Percentiles rank a stretch among this genome's conserved stretches.
phyloP scores from a whole-genome alignment of 2,113 vertebrate genomes.

The Bothrops jararaca region DNA sequence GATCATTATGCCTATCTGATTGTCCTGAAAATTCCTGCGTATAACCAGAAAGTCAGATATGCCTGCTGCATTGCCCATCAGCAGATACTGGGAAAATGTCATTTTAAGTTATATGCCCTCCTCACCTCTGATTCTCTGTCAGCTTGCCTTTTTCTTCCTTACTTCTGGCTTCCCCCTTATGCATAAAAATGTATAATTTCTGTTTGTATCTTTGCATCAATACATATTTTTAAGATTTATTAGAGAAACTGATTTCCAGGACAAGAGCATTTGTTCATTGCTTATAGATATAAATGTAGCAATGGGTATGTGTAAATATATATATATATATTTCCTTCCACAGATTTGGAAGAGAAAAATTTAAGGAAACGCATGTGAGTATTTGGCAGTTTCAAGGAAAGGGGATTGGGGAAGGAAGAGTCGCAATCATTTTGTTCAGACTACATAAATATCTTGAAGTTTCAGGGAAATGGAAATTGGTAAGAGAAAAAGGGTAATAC shows the following conservation, averaged over 20 bases:
- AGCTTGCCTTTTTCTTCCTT: neutral
- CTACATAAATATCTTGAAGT: neutral
- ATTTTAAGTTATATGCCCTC: neutral
- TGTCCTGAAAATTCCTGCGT: neutral
- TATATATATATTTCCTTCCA: neutral
- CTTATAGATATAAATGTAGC: neutral
- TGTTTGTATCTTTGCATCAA: neutral
- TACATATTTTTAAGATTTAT: neutral
- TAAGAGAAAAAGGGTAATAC: neutral
- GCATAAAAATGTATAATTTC: neutral
- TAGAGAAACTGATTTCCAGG: neutral
- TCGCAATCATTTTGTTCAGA: neutral
- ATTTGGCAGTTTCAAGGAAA: neutral
- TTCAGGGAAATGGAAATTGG: neutral
- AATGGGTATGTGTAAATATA: neutral
- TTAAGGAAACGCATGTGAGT: slow-evolving; percentile 82
- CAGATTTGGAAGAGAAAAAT: slow-evolving; percentile 68
- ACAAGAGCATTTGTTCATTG: rapidly evolving
- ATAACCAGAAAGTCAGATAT: neutral
- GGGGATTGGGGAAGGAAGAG: neutral
- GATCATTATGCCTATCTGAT: neutral
- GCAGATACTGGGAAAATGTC: neutral
- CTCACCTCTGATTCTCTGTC: neutral
- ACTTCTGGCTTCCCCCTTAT: neutral
- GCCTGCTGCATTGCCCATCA: neutral